These are phyloP conservation scores for Polylopha cassiicola DNA, from an alignment of 2,888 invertebrate genomes.

Conservation along the genomic window DNA sequence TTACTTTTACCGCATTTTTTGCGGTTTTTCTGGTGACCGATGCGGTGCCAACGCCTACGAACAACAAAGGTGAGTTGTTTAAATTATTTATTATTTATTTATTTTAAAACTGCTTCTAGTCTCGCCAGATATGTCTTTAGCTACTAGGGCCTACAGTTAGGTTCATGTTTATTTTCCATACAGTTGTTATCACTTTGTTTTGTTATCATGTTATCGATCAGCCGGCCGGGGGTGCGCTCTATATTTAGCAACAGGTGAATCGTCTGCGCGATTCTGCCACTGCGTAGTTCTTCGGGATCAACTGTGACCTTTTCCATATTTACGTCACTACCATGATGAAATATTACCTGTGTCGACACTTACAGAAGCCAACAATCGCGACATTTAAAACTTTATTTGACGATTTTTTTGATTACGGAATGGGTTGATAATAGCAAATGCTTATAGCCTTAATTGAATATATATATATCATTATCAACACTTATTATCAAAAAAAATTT, in stretches of 20 bases:
- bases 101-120: slow-evolving; percentile 5
- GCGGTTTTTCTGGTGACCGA: slow-evolving; percentile 57
- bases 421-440: too few relatives aligned
- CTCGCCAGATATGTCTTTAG: not conserved
- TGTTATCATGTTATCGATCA: slow-evolving; percentile 58
- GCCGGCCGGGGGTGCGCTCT: slow-evolving; percentile 50
- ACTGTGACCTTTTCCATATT: slow-evolving; percentile 42
- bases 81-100: slow-evolving; percentile 8
- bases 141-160: slow-evolving; percentile 1
- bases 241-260: slow-evolving; percentile 73
- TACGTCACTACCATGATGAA: too few relatives aligned
- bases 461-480: too few relatives aligned
- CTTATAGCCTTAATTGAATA: too few relatives aligned
- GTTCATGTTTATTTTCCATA: slow-evolving; percentile 4
- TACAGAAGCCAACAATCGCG: too few relatives aligned
- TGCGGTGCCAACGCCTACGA: slow-evolving; percentile 61
- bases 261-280: slow-evolving; percentile 41
- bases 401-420: too few relatives aligned
- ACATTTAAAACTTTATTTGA: too few relatives aligned
- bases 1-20: slow-evolving; percentile 61
- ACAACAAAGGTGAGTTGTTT: slow-evolving; percentile 57
- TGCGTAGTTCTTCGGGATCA: slow-evolving; percentile 48
- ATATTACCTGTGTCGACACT: too few relatives aligned
- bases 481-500: too few relatives aligned
- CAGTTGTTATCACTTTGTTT: slow-evolving; percentile 25